Evolutionary conservation across 2,113 vertebrate genomes (phyloP), one percentile per base, ranked within the genome.

Genomic region (Hylia prasina): DNA sequence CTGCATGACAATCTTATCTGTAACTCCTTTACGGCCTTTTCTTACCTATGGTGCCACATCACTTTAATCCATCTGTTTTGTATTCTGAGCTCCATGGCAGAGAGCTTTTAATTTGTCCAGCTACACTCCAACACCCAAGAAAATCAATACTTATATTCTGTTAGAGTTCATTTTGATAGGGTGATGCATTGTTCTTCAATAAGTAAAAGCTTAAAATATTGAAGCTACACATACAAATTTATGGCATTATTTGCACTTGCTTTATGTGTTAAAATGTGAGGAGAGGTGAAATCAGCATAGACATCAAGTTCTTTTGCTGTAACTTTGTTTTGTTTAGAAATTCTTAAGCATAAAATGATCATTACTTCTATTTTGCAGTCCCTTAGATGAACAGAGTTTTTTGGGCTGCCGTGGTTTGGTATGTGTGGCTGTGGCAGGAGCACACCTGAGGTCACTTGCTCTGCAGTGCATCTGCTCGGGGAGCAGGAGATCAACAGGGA

Each of bases 121-220:
- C 40, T 40, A 33, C 40, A 33, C 60, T 94, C 56, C 60, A 83
- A 16, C 57, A 51, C 20, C 37, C 18, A 57, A 87, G 70, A 78
- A 96, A 83, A 95, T 89, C 88, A 73, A 86, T 96, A 60, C 31
- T 90, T 90, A 35, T 54, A 85, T 91, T 90, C 40, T 68, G 83
- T 68, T 81, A 33, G 54, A 86, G 42, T 94, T 90, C 69, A 66
- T 86, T 95, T 94, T 78, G 85, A 60, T 95, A 75, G 39, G 31
- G 39, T 93, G 73, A 90, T 89, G 54, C 30, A 72, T 87, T 95
- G 77, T 82, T 94, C 72, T 88, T 93, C 80, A 69, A 3, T 83
- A 89, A 92, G 61, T 84, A 91, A 89, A 63, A 64, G 18, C 80
- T 82, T 50, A 85, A 60, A 54, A 35, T 61, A 61, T 31, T 86